Conservation (phyloP, 1,140 invertebrate species). For the Melanaphis sacchari region DNA sequence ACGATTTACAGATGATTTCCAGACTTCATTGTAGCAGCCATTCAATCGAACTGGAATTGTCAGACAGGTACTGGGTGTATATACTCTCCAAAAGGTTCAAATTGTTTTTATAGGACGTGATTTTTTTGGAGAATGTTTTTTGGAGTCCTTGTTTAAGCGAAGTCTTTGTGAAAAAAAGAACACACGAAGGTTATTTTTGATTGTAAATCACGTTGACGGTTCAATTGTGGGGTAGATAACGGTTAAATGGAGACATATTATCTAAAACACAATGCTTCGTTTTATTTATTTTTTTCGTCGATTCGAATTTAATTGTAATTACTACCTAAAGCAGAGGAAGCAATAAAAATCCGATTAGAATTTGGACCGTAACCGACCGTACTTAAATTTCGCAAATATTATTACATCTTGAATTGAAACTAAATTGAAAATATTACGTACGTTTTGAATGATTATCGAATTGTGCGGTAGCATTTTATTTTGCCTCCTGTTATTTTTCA, state of each 20-base stretch:
- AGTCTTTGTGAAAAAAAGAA: neutral
- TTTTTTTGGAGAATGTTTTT: neutral
- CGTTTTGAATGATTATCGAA: neutral
- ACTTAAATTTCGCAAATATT: neutral
- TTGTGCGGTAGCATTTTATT: neutral
- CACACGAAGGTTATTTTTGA: neutral
- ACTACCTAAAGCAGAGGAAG: neutral
- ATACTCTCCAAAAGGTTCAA: neutral
- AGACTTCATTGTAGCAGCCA: constrained; percentile 5
- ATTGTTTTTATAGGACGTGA: constrained; percentile 13
- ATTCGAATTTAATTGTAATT: neutral
- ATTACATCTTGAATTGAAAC: neutral
- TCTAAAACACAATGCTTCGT: neutral
- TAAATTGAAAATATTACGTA: neutral
- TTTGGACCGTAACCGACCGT: neutral
- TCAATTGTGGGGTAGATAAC: neutral
- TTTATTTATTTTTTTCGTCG: neutral
- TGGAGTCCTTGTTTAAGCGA: neutral
- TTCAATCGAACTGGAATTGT: neutral
- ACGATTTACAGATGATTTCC: constrained; percentile 27
- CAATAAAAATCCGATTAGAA: neutral
- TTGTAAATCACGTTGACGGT: neutral
- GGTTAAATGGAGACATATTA: neutral
- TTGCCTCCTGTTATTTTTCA: neutral
- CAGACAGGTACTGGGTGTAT: neutral